Evolutionary conservation across 53 echinoderm and acorn worm genomes (phyloP).

Genomic region (Crossaster papposus): DNA sequence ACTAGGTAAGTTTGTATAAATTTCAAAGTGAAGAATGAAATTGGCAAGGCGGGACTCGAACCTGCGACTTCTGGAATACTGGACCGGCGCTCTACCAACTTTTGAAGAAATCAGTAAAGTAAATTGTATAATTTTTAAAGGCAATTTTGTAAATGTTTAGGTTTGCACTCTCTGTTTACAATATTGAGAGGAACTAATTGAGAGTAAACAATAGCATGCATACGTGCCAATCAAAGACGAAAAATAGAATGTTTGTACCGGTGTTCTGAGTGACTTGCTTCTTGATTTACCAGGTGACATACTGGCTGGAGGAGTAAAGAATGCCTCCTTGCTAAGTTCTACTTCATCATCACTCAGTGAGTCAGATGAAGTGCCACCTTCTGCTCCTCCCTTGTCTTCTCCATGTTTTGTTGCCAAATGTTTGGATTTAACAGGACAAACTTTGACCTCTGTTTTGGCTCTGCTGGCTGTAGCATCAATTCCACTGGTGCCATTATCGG

Average conservation of each 20-base stretch:
- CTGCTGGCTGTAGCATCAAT: neutral
- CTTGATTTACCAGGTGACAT: conserved; percentile 29
- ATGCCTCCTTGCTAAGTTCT: conserved; percentile 12
- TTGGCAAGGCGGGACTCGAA: too few species aligned
- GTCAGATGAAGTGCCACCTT: conserved; percentile 30
- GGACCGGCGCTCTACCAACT: too few species aligned
- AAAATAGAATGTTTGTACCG: neutral
- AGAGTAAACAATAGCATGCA: neutral
- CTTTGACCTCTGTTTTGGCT: neutral
- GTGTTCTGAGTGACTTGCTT: conserved; percentile 3
- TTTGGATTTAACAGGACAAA: neutral
- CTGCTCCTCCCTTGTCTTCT: conserved; percentile 1
- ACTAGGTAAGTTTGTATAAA: too few species aligned
- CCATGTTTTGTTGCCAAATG: neutral
- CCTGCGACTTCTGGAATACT: too few species aligned
- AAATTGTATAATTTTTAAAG: neutral
- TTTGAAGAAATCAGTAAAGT: too few species aligned
- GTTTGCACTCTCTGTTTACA: too few species aligned
- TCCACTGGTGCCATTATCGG: conserved; percentile 44
- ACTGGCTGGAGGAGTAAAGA: conserved; percentile 43
- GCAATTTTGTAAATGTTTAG: too few species aligned
- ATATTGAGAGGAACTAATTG: too few species aligned
- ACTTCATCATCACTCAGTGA: conserved; percentile 42
- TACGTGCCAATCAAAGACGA: neutral
- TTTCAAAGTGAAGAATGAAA: too few species aligned